These are phyloP conservation scores for Cephalopholis sonnerati DNA, from an alignment of 2,113 vertebrate genomes.

Conservation along the genomic window DNA sequence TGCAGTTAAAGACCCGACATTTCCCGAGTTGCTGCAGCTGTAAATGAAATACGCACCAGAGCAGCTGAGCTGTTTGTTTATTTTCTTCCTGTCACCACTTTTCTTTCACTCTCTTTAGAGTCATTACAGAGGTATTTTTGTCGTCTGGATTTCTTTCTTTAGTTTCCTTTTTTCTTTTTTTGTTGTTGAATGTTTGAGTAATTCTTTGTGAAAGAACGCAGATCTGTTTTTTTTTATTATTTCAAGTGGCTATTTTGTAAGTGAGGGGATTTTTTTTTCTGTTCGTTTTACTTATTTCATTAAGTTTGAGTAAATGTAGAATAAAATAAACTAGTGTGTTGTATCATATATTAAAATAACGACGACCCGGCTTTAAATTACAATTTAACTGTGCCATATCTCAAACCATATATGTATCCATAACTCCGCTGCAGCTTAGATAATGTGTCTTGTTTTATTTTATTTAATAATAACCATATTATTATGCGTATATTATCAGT, in stretches of 20 bases:
- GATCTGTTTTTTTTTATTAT: not conserved
- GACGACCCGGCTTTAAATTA: not conserved
- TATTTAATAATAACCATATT: not conserved
- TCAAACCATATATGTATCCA: not conserved
- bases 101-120: slow-evolving; percentile 16
- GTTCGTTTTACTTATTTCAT: slow-evolving; percentile 14
- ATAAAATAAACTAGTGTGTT: not conserved
- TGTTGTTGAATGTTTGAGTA: not conserved
- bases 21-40: slow-evolving; percentile 21
- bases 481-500: slow-evolving; percentile 16
- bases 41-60: slow-evolving; percentile 1
- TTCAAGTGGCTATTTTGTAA: not conserved
- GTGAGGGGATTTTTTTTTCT: not conserved
- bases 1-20: slow-evolving; percentile 2
- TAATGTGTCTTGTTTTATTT: slow-evolving; percentile 7
- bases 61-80: slow-evolving; percentile 33
- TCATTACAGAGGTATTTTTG: not conserved
- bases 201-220: not conserved
- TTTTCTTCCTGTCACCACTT: slow-evolving; percentile 35
- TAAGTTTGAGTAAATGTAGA: not conserved
- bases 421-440: not conserved
- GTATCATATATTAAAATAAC: not conserved
- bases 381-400: not conserved
- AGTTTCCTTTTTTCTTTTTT: not conserved
- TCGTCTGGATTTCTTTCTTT: slow-evolving; percentile 19